A percentile compares a stretch with the other conserved stretches of the same genome.
Evolutionary conservation across 2,888 invertebrate species (phyloP).

Genomic region (Meteorus colon): DNA sequence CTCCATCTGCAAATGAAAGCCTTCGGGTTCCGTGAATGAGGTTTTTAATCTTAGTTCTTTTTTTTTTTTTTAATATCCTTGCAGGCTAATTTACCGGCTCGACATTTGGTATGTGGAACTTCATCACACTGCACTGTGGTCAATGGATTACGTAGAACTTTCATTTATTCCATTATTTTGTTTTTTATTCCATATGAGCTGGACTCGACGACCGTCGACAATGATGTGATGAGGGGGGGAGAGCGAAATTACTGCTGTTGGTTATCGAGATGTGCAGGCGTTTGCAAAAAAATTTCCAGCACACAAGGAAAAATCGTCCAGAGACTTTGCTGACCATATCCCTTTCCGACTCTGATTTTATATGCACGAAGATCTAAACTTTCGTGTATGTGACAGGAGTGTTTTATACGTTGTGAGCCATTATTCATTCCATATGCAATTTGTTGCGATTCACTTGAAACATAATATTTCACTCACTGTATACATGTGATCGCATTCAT

Average conservation of each 20-base stretch:
- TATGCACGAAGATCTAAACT: not conserved
- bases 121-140: conserved; percentile 48
- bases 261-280: conserved; percentile 57
- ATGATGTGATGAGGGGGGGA: conserved; percentile 28
- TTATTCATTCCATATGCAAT: conserved; percentile 50
- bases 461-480: conserved; percentile 40
- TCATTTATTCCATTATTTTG: conserved; percentile 24
- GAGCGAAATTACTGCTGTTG: not conserved
- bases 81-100: conserved; percentile 37
- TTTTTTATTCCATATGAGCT: conserved; percentile 54
- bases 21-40: conserved; percentile 40
- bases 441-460: conserved; percentile 50
- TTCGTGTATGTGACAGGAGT: not conserved
- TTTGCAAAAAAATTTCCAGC: conserved; percentile 59
- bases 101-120: conserved; percentile 54
- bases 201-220: conserved; percentile 38
- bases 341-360: conserved; percentile 33
- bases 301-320: conserved; percentile 54
- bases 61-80: conserved; percentile 35
- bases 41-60: conserved; percentile 47
- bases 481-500: conserved; percentile 7
- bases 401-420: conserved; percentile 6
- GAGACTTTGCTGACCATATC: conserved; percentile 59
- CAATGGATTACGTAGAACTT: conserved; percentile 57
- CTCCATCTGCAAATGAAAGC: conserved; percentile 51